Base-by-base conservation (phyloP, 2,888 invertebrate genomes). In the Cataglyphis rosenhaueri region DNA sequence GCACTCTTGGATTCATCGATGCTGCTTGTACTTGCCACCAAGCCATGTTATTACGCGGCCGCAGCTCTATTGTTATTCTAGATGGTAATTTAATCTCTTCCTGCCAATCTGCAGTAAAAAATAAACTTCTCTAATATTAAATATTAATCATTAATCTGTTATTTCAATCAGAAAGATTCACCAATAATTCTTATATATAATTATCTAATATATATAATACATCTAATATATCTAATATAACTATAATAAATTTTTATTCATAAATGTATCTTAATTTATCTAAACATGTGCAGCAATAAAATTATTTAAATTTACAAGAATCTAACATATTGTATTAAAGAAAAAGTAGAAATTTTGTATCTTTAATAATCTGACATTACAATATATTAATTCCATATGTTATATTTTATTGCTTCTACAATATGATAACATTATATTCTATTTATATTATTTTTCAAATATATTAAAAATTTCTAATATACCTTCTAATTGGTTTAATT, bases 401-500 rank as follows among this genome's bases (percentile, higher is more conserved):
- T 35, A 35, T 35, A 35, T 35, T 35, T 0, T 35, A 41, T 10
- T 78, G 29, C 29, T 29, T 29, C 29, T 73, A 41, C 10, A 35
- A 35, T 35, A 35, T 6, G 6, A 6, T 35, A 35, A 35, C 6
- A 4, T 35, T 35, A 35, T 35, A 35, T 35, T 6, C 6, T 35
- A 41, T 10, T 78, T 29, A 29, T 29, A 29, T 61, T 65, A 66
- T 25, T 66, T 73, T 52, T 68, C 3, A 18, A 32, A 48, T 52
- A 82, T 48, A 48, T 38, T 35, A 18, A 38, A 41, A 41, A 9
- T 66, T 66, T 64, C 10, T 52, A n/a, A 57, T 74, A 57, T 94
- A 97, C 98, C 98, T 95, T 98, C 97, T 55, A 98, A 96, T 93
- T 97, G 97, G 94, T 99, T 98, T 29, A 99, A 95, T 91, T 97